phyloP scores from a whole-genome alignment of 2,888 invertebrate species.

The Idaea biselata region DNA sequence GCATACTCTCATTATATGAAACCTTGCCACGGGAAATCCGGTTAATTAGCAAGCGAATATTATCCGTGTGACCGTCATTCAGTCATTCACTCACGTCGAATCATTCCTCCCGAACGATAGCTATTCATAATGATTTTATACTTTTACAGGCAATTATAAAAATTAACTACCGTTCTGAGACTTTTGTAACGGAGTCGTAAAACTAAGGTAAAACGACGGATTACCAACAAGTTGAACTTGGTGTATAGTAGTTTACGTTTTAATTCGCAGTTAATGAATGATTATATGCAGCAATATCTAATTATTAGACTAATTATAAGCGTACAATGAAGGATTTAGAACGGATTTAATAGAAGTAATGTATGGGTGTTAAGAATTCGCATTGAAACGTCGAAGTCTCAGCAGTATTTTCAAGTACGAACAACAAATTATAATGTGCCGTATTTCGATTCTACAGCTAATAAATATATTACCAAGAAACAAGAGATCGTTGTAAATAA shows the following conservation, averaged over 20 bases:
- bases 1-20: constrained; percentile 46
- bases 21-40: constrained; percentile 42
- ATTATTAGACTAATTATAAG: not conserved
- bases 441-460: constrained; percentile 28
- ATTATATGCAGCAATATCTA: constrained; percentile 8
- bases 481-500: constrained; percentile 53
- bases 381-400: not conserved
- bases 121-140: constrained; percentile 27
- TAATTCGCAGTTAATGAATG: not conserved
- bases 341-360: not conserved
- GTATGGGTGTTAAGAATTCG: not conserved
- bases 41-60: constrained; percentile 49
- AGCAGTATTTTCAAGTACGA: not conserved
- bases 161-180: constrained; percentile 32
- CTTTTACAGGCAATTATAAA: constrained; percentile 38
- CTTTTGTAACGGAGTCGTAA: constrained; percentile 35
- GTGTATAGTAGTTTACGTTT: not conserved
- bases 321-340: not conserved
- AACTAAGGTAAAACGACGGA: constrained; percentile 23
- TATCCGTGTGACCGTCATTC: constrained; percentile 41
- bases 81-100: constrained; percentile 26
- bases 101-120: constrained; percentile 29
- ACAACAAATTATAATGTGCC: constrained; percentile 20
- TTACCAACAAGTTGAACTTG: constrained; percentile 13
- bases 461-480: constrained; percentile 42